Base-by-base conservation (phyloP, 2,888 invertebrate species). In the Limnephilus auricula region DNA sequence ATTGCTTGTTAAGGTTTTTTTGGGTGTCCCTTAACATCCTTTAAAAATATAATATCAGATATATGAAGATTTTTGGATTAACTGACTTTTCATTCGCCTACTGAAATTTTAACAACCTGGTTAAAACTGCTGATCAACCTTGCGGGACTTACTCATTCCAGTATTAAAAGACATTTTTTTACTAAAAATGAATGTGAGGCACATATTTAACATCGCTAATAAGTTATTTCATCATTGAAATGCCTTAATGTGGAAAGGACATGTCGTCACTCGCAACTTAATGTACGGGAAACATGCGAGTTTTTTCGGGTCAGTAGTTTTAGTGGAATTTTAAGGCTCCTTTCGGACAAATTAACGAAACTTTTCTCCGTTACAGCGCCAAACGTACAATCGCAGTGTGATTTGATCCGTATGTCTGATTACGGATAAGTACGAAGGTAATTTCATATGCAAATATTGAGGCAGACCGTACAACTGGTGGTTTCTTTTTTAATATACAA, bases 201-300 rank as follows among this genome's bases (percentile, higher is more conserved):
- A 18, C 18, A 5, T 65, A 65, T 65, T n/a, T 25, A 6, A 9
- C n/a, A 9, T 65, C 5, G 5, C 65, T 6, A 6, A 25, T n/a
- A 6, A 65, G 2, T 25, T 65, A 3, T 65, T 65, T 65, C 65
- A 65, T 65, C 65, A 9, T n/a, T 65, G 25, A 82, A 82, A 32
- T 34, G 82, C 82, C 82, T 34, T 80, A 80, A 80, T 80, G 25
- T 34, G 12, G 12, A 82, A 82, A 82, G 34, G 82, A 82, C 82
- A 37, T 82, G 82, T 82, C 32, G 82, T 37, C 82, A 82, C 82
- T 82, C 25, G 65, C 9, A 1, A 10, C 25, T 25, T 65, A n/a
- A 65, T 65, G 25, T 10, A 6, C 65, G 1, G 25, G 65, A n/a
- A 65, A 65, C 65, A 65, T 65, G 65, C 65, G 65, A 65, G 65